Evolutionary conservation across 1,140 invertebrate genomes (phyloP).

Genomic region (Lasioglossum baleicum): DNA sequence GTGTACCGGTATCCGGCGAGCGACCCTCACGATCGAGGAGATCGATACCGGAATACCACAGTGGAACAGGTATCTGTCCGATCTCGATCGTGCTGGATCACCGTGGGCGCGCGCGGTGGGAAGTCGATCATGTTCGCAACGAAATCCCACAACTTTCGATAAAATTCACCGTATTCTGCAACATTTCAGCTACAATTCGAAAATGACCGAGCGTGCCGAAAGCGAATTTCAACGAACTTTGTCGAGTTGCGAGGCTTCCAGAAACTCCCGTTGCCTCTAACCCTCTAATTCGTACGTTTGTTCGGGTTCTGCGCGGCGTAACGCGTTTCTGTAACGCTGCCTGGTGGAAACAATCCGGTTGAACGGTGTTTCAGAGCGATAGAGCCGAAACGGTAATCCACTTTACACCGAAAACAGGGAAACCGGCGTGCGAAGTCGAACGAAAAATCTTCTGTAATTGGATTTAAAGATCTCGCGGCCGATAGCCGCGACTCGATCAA

Average conservation of each 20-base stretch:
- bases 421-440: not conserved
- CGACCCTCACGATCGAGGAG: constrained; percentile 49
- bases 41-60: constrained; percentile 45
- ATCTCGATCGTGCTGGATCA: constrained; percentile 60
- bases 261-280: constrained; percentile 10
- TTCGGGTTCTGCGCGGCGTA: not conserved
- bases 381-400: not conserved
- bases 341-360: not conserved
- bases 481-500: not conserved
- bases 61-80: constrained; percentile 46
- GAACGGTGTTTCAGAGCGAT: not conserved
- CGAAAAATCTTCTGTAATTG: not conserved
- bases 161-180: too few relatives aligned
- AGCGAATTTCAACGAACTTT: too few relatives aligned
- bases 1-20: constrained; percentile 53
- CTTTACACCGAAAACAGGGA: not conserved
- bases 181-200: too few relatives aligned
- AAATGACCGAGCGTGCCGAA: too few relatives aligned
- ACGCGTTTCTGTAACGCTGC: not conserved
- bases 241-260: too few relatives aligned
- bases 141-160: too few relatives aligned
- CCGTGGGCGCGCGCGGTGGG: constrained; percentile 1
- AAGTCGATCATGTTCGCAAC: too few relatives aligned
- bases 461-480: not conserved
- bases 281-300: constrained; percentile 30